A percentile compares a stretch with the other conserved stretches of the same genome.
Conservation (phyloP, 2,797 vertebrate species). For the Tokudaia muenninki region DNA sequence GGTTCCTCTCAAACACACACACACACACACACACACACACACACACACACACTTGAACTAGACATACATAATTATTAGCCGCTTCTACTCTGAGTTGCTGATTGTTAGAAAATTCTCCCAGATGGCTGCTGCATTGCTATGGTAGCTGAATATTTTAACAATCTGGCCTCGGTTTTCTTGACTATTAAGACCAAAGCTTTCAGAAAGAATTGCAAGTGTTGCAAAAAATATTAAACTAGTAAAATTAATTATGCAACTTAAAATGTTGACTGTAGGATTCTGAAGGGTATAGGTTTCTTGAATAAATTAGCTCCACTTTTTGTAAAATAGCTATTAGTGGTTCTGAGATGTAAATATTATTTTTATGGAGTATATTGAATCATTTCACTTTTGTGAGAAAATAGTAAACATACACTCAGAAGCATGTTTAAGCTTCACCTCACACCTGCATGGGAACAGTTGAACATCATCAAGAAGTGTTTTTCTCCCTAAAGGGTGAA, state of each 20-base stretch:
- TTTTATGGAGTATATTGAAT: constrained; percentile 61
- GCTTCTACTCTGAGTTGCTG: constrained; percentile 82
- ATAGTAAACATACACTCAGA: constrained; percentile 20
- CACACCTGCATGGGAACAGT: constrained; percentile 36
- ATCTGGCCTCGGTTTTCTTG: constrained; percentile 85
- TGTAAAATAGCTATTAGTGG: constrained; percentile 50
- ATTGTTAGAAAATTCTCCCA: constrained; percentile 87
- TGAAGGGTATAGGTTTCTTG: constrained; percentile 60
- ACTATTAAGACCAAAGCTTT: constrained; percentile 76
- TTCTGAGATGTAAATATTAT: constrained; percentile 47
- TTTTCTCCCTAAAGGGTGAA: background rate
- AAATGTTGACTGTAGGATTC: constrained; percentile 72
- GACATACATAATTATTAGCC: constrained; percentile 80
- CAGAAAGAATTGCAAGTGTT: constrained; percentile 85
- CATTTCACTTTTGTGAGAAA: background rate
- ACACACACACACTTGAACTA: background rate
- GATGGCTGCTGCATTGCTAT: constrained; percentile 85
- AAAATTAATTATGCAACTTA: constrained; percentile 82
- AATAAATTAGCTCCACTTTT: constrained; percentile 59
- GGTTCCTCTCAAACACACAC: background rate
- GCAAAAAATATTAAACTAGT: constrained; percentile 80
- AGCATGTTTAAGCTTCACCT: constrained; percentile 55
- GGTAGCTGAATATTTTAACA: constrained; percentile 89
- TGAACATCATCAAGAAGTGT: constrained; percentile 26
- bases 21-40: background rate